Evolutionary conservation across 2,888 invertebrate species (phyloP).

Genomic region (Darwinula stevensoni): DNA sequence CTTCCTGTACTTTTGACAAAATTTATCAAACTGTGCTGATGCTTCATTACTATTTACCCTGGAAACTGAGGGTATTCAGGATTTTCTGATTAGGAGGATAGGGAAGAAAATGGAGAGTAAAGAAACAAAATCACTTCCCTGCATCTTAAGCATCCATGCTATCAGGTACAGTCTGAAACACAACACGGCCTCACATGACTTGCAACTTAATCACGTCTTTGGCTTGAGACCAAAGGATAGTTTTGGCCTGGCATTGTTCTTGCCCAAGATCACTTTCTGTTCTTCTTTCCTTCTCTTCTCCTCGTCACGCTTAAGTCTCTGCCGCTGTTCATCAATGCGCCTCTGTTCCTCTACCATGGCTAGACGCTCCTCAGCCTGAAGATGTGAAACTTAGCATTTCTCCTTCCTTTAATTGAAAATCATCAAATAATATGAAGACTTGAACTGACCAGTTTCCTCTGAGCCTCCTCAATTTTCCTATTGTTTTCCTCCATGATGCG

Average conservation of each 20-base stretch:
- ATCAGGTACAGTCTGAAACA: too few relatives aligned
- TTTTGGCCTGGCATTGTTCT: constrained; percentile 85
- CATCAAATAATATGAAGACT: constrained; percentile 1
- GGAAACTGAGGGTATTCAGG: too few relatives aligned
- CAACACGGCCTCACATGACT: too few relatives aligned
- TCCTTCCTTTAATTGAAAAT: constrained; percentile 1
- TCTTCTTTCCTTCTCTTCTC: constrained; percentile 73
- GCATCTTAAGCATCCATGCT: too few relatives aligned
- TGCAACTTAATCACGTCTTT: too few relatives aligned
- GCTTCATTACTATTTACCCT: too few relatives aligned
- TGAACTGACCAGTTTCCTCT: constrained; percentile 65
- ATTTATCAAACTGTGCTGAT: too few relatives aligned
- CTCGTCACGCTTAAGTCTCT: constrained; percentile 70
- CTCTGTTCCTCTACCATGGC: constrained; percentile 90
- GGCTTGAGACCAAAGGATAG: constrained; percentile 48
- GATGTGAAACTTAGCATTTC: too few relatives aligned
- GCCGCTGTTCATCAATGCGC: constrained; percentile 78
- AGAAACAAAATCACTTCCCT: too few relatives aligned
- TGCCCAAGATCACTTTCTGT: constrained; percentile 85
- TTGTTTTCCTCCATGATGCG: constrained; percentile 92
- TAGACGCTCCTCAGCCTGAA: constrained; percentile 77
- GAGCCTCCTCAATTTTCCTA: constrained; percentile 86
- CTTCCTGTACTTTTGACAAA: too few relatives aligned
- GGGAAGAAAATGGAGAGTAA: too few relatives aligned
- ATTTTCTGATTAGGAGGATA: too few relatives aligned